Base-by-base conservation (phyloP, 2,888 invertebrate genomes). In the Torymus texanus region DNA sequence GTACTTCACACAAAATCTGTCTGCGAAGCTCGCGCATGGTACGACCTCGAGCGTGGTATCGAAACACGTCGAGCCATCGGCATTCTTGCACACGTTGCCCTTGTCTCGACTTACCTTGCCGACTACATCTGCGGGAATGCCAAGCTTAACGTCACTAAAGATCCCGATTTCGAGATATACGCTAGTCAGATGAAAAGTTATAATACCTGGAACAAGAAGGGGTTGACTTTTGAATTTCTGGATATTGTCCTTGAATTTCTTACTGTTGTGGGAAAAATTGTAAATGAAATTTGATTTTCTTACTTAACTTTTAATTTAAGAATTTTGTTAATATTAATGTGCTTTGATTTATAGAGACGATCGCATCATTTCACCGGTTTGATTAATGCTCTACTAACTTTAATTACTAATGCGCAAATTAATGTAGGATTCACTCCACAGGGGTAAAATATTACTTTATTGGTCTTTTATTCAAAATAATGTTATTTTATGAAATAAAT, bases 341-440 rank as follows among this genome's bases (percentile, higher is more conserved):
- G 11, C 67, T 58, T 29, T 56, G 55, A 55, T 63, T 84, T 85
- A 50, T 77, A 89, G 89, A 89, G 90, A 83, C 86, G 90, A 81
- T 85, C 89, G 11, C 88, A 90, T 84, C 90, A 90, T 76, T 90
- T 90, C 74, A 87, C 87, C 74, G 90, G 90, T 13, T 82, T 90
- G 18, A 84, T 90, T 73, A 87, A 85, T 78, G 87, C 89, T 8
- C 86, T 90, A 66, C 70, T 83, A 55, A 84, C 84, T 73, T 81
- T 87, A 56, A 75, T 90, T 29, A 81, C 80, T n/a, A 89, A 86
- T 78, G 87, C 87, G 2, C 86, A 88, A 29, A 84, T 82, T 72
- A 86, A 81, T 75, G 79, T 87, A 50, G 85, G 84, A 58, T 89
- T 88, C 78, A 85, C 86, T 79, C 75, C 84, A 14, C 83, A 71